Base-by-base conservation (phyloP, 2,797 vertebrate genomes). In the Pangasius krempfi region DNA sequence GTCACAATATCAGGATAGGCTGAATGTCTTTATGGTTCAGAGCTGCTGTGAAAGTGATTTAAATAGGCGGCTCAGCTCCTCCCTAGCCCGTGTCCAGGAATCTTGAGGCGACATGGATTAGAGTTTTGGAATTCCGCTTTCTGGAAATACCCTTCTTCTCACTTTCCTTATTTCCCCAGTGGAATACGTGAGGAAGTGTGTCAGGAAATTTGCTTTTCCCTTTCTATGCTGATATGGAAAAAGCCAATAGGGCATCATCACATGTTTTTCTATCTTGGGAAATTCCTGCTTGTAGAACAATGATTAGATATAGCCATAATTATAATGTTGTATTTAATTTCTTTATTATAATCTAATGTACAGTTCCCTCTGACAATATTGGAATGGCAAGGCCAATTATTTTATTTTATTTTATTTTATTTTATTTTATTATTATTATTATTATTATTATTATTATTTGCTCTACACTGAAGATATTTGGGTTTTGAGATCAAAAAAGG, bases 91-190 rank as follows among this genome's bases (percentile, higher is more conserved):
- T 22, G 33, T 89, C 92, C 93, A 81, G 92, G 89, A 95, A 92
- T 60, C n/a, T n/a, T 33, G 33, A 56, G 10, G 33, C 86, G 33
- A 88, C 87, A 60, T 64, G 30, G 60, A 4, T 22, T 6, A 85
- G 88, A 92, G 88, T 27, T 47, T 4, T 91, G 95, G 94, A 95
- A 95, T 89, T 92, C 25, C 92, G 89, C 14, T 58, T 79, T 85
- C 22, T 87, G 91, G 90, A 91, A 91, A 86, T 86, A 86, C 88
- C 88, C 89, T 22, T 72, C 52, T 14, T 84, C 62, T 82, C 70
- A 88, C 86, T 85, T 75, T 87, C 54, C 47, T 9, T 22, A 54
- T 47, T 47, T 68, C 44, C 30, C 13, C 33, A 2, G 40, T 40
- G 6, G 37, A 14, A 16, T 40, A 4, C 37, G 12, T 47, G 56